Base-by-base conservation (phyloP, 2,888 invertebrate species). In the Oxyteleia sp. region DNA sequence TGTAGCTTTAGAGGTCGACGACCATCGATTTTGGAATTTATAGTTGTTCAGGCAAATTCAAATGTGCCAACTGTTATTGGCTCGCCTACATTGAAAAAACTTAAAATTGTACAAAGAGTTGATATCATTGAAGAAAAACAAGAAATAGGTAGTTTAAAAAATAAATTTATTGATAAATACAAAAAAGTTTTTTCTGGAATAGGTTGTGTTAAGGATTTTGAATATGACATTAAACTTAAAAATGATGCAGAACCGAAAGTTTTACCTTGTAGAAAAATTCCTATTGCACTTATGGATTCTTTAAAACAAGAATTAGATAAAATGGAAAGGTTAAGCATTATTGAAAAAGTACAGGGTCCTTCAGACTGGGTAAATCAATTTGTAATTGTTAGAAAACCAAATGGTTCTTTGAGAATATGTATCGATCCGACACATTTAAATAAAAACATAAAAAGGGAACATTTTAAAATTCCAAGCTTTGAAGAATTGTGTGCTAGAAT, bases 371-470 rank as follows among this genome's bases (percentile, higher is more conserved):
- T 88, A 11, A 81, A 87, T 69, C 82, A 84, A 35, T 15, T 84
- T 4, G 45, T 71, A 0, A 47, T 75, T 41, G 57, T 79, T 23
- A 32, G 43, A 26, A 75, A 86, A 86, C 32, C 29, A 38, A 13
- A 84, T 68, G 66, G 57, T 13, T 8, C 41, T 2, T 11, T 91
- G 8, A 53, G 89, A 15, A 66, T 90, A 11, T 90, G 90, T 66
- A 8, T 90, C 16, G 89, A 90, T 79, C 87, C 89, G 11, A 78
- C 78, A 47, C 55, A 89, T 63, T 55, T 90, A 68, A 91, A 91
- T 75, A 57, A 75, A 11, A 74, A 55, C 8, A 87, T 90, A 11
- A 61, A 86, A 69, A 47, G 86, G 61, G 81, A 85, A 18, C 74
- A 87, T 61, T 86, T 66, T 81, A 81, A 79, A 29, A 83, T 90